phyloP scores from a whole-genome alignment of 2,797 vertebrate genomes.

The Sitta carolinensis region DNA sequence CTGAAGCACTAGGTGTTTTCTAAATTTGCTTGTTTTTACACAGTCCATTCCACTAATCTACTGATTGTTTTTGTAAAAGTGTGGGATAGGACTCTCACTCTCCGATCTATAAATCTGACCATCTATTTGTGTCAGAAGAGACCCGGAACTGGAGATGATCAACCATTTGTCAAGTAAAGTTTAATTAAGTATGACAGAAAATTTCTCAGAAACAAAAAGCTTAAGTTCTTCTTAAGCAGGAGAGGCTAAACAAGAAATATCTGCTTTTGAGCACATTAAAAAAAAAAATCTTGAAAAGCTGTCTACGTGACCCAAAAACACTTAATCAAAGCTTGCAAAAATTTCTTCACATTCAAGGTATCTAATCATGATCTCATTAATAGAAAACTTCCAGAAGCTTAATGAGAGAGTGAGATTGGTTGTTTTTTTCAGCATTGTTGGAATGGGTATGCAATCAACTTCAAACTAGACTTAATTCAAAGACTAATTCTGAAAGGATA shows the following conservation, averaged over 20 bases:
- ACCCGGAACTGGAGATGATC: neutral
- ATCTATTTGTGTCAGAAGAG: neutral
- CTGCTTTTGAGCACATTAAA: neutral
- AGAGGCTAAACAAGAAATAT: neutral
- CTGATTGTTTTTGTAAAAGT: neutral
- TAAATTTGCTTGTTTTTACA: neutral
- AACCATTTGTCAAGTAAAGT: neutral
- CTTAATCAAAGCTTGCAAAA: neutral
- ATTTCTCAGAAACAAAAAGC: neutral
- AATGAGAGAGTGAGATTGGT: neutral
- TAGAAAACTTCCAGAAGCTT: neutral
- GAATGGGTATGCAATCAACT: neutral
- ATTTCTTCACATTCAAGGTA: neutral
- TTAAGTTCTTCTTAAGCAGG: neutral
- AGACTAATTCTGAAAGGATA: conserved; percentile 6
- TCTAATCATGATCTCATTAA: neutral
- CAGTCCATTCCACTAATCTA: neutral
- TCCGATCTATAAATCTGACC: neutral
- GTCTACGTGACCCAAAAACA: neutral
- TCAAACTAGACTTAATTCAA: conserved; percentile 42
- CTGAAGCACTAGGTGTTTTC: neutral
- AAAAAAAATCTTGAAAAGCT: neutral
- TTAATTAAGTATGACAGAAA: neutral
- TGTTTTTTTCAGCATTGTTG: neutral
- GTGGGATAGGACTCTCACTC: neutral